Conservation (phyloP, 2,888 invertebrate species). For the Timandra comae region DNA sequence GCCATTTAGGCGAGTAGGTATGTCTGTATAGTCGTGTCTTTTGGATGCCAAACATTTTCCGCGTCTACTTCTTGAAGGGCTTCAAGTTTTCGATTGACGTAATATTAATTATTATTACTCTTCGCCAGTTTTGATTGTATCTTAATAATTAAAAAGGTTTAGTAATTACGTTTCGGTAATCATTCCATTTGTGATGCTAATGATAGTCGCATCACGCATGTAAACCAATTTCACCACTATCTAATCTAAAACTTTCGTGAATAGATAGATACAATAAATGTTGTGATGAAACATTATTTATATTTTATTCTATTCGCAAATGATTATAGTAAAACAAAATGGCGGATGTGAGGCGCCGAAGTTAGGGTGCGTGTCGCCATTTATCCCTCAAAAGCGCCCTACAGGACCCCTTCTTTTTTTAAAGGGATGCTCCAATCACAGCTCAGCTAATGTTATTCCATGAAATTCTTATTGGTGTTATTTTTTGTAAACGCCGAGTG, state of each 20-base stretch:
- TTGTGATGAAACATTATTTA: constrained; percentile 1
- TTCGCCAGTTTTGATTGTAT: no score
- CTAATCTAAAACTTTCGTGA: no score
- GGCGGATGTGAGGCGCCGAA: constrained; percentile 33
- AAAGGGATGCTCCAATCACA: constrained; percentile 28
- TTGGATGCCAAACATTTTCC: no score
- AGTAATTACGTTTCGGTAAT: no score
- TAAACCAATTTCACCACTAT: not conserved
- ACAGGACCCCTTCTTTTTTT: constrained; percentile 26
- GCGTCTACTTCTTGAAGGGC: no score
- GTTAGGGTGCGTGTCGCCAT: constrained; percentile 20
- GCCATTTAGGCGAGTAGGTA: no score
- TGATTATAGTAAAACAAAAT: constrained; percentile 33
- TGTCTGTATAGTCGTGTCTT: no score
- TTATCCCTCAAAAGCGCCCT: constrained; percentile 21
- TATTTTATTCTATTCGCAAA: constrained; percentile 1
- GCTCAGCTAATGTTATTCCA: constrained; percentile 17
- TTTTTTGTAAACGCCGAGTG: constrained; percentile 13
- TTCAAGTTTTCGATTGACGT: no score
- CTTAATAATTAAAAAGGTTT: no score
- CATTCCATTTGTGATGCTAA: no score
- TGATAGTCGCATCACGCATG: constrained; percentile 5
- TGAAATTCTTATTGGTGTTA: constrained; percentile 17
- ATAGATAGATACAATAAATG: not conserved
- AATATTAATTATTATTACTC: no score